A percentile compares a stretch with the other conserved stretches of the same genome.
These are phyloP conservation scores for Pelusios castaneus DNA, from an alignment of 2,113 vertebrate species.

Conservation along the genomic window DNA sequence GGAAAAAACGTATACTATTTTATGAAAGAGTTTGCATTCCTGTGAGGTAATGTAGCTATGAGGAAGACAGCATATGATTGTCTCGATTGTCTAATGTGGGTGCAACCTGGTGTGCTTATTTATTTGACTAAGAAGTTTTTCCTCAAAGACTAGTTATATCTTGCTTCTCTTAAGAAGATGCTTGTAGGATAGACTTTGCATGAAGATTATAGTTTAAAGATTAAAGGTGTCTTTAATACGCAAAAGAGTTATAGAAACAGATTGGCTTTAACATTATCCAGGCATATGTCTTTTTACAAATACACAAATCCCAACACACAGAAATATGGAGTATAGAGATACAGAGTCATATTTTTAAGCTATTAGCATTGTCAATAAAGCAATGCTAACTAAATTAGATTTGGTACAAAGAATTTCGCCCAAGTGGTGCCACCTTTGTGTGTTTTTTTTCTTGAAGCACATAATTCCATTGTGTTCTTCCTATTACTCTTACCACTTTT, in stretches of 20 bases:
- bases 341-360: not conserved
- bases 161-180: constrained; percentile 17
- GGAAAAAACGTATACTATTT: not conserved
- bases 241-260: constrained; percentile 16
- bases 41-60: not conserved
- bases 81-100: not conserved
- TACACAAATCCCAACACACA: not conserved
- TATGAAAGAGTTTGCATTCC: not conserved
- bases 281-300: not conserved
- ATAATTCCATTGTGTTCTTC: not conserved
- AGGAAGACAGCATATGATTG: not conserved
- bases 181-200: constrained; percentile 1
- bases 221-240: not conserved
- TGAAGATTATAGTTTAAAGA: not conserved
- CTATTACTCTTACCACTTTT: not conserved
- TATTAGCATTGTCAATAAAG: not conserved
- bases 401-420: not conserved
- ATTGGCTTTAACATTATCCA: not conserved
- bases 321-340: not conserved
- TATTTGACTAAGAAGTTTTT: not conserved
- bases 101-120: not conserved
- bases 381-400: not conserved
- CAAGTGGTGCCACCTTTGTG: not conserved
- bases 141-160: not conserved
- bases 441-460: not conserved